Percentiles rank a stretch among this genome's conserved stretches.
These are phyloP conservation scores for Equus przewalskii DNA, from an alignment of 2,113 vertebrate species.

Conservation along the genomic window DNA sequence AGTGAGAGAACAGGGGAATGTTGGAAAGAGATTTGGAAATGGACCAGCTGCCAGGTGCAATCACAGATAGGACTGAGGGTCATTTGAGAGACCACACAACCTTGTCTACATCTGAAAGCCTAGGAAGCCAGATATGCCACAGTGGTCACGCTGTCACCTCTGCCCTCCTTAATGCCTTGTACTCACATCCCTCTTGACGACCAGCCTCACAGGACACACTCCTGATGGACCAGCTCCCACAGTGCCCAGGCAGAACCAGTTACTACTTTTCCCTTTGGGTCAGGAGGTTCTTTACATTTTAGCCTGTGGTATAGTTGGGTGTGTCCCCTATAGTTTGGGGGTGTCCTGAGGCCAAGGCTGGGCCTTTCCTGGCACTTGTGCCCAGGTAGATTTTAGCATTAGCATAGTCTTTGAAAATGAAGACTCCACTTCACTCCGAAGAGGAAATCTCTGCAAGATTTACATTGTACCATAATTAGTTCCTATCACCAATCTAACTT, in stretches of 20 bases:
- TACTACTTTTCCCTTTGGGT: not conserved
- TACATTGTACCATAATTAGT: not conserved
- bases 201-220: not conserved
- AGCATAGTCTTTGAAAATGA: not conserved
- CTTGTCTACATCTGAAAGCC: not conserved
- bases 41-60: not conserved
- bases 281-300: no score
- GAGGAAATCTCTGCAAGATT: not conserved
- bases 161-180: not conserved
- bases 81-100: rapidly evolving
- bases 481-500: not conserved
- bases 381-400: not conserved
- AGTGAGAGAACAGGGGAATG: not conserved
- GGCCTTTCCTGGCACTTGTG: no score
- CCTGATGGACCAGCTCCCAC: no score
- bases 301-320: no score
- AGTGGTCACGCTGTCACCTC: rapidly evolving
- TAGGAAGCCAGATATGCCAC: not conserved
- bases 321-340: not conserved
- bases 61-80: no score
- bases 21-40: rapidly evolving
- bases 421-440: not conserved
- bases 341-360: not conserved
- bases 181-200: no score
- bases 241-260: rapidly evolving